These are phyloP conservation scores for Liopterus haemorrhoidalis DNA, from an alignment of 2,888 invertebrate species.

Conservation along the genomic window DNA sequence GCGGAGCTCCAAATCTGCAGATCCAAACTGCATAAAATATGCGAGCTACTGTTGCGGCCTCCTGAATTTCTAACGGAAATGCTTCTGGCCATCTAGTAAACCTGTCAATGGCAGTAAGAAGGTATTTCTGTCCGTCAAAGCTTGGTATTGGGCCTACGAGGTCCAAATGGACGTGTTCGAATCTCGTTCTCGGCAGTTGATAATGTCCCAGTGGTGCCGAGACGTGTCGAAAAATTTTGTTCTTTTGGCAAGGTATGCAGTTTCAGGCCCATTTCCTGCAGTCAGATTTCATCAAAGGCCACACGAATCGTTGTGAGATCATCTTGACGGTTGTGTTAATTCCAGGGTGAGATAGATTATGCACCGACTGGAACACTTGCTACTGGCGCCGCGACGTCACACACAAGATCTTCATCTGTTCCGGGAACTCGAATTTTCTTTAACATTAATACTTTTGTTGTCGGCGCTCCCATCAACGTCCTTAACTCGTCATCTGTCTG, in stretches of 20 bases:
- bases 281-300: slow-evolving; percentile 28
- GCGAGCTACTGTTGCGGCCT: slow-evolving; percentile 36
- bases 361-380: slow-evolving; percentile 26
- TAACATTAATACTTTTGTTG: background rate
- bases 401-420: background rate
- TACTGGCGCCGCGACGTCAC: slow-evolving; percentile 4
- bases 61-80: no score
- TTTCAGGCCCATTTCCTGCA: background rate
- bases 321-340: no score
- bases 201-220: slow-evolving; percentile 32
- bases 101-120: no score
- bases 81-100: no score
- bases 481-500: slow-evolving; percentile 36
- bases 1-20: no score
- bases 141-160: slow-evolving; percentile 32
- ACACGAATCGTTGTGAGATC: slow-evolving; percentile 38
- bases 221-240: slow-evolving; percentile 24
- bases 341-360: no score
- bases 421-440: background rate
- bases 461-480: no score
- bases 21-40: slow-evolving; percentile 42
- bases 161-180: slow-evolving; percentile 35
- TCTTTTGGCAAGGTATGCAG: slow-evolving; percentile 1
- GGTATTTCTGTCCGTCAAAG: no score
- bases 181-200: slow-evolving; percentile 30